A percentile compares a stretch with the other conserved stretches of the same genome.
These are phyloP conservation scores for Sialia sialis DNA, from an alignment of 2,113 vertebrate species.

Conservation along the genomic window DNA sequence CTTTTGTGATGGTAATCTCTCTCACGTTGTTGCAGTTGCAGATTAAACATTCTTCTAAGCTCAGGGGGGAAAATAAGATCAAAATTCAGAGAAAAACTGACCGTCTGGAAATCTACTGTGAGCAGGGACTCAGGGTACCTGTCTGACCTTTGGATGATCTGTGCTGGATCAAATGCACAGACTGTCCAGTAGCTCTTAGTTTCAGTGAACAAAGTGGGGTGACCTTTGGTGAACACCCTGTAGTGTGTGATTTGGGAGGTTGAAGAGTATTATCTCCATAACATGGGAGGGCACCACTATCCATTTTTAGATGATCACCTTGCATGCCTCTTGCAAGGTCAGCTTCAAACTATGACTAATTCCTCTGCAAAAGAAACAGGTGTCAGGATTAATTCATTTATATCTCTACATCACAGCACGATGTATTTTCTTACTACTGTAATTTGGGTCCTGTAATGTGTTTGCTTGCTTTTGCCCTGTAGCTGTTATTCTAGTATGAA, in stretches of 20 bases:
- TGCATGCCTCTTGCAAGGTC: constrained; percentile 35
- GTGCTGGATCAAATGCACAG: not conserved
- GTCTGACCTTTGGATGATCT: not conserved
- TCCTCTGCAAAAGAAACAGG: constrained; percentile 23
- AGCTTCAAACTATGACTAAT: constrained; percentile 7
- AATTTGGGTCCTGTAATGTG: constrained; percentile 14
- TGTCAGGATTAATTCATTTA: constrained; percentile 52
- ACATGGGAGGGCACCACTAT: not conserved
- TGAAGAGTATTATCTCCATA: not conserved
- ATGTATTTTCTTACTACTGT: constrained; percentile 36
- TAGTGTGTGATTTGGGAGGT: not conserved
- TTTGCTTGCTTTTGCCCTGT: constrained; percentile 21
- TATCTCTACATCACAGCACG: constrained; percentile 17
- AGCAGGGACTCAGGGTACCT: not conserved
- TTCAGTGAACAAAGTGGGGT: not conserved
- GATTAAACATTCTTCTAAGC: not conserved
- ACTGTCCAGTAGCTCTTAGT: not conserved
- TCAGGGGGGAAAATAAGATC: not conserved
- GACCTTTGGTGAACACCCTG: not conserved
- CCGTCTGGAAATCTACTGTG: not conserved
- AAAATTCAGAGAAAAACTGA: not conserved
- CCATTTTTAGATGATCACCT: not conserved
- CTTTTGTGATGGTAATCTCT: not conserved
- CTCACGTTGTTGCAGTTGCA: not conserved
- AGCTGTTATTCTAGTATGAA: constrained; percentile 30